phyloP scores from a whole-genome alignment of 2,888 invertebrate species.

The Iselma pallidipennis region DNA sequence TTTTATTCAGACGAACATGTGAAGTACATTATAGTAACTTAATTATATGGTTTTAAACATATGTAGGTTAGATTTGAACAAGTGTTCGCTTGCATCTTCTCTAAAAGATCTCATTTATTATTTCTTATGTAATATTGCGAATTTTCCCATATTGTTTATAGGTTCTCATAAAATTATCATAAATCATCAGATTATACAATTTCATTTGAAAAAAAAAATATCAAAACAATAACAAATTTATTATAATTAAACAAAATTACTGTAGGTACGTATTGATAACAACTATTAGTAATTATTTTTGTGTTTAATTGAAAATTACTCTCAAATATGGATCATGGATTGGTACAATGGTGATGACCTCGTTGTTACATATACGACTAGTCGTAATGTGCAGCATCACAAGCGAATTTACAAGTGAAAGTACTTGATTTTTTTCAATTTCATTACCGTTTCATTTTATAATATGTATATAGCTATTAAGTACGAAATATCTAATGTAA shows the following conservation, averaged over 20 bases:
- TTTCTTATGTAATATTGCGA: not conserved
- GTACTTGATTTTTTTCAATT: constrained; percentile 17
- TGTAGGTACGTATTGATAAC: not conserved
- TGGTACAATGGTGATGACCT: constrained; percentile 20
- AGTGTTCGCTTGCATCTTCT: not conserved
- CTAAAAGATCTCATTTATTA: not conserved
- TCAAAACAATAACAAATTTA: not conserved
- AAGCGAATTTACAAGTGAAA: constrained; percentile 21
- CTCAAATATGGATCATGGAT: constrained; percentile 9
- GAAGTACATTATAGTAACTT: constrained; percentile 1
- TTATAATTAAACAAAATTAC: not conserved
- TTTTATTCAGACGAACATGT: not conserved
- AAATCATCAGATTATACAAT: not conserved
- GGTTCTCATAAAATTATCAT: not conserved
- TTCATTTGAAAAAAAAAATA: too few species aligned
- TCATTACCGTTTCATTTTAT: constrained; percentile 9
- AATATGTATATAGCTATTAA: constrained; percentile 16
- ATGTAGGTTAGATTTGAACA: constrained; percentile 2
- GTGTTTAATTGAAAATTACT: constrained; percentile 1
- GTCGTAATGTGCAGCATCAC: constrained; percentile 20
- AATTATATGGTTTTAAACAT: constrained; percentile 5
- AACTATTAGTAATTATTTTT: not conserved
- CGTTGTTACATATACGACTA: constrained; percentile 23
- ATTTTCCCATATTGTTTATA: not conserved
- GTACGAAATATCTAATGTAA: constrained; percentile 11